Evolutionary conservation across 2,888 invertebrate species (phyloP).

Genomic region (Lissocephala sabroskyi): DNA sequence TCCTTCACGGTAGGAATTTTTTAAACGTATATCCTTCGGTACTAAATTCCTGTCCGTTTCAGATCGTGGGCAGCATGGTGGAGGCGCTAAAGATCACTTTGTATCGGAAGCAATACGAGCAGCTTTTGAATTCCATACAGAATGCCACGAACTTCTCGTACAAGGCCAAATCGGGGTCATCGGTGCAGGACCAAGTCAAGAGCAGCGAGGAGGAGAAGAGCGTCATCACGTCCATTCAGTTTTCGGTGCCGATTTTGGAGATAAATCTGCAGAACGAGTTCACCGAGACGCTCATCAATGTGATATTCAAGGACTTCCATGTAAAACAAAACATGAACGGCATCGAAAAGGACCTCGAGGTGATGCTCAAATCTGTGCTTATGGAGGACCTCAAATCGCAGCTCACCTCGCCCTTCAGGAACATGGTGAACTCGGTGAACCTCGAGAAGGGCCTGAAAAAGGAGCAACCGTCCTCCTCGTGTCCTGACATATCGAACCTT

Average conservation of each 20-base stretch:
- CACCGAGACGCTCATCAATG: conserved; percentile 86
- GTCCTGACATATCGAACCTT: conserved; percentile 50
- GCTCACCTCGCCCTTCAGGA: conserved; percentile 84
- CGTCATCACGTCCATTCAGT: conserved; percentile 74
- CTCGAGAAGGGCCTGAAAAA: conserved; percentile 38
- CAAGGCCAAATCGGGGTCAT: conserved; percentile 16
- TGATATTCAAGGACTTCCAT: conserved; percentile 87
- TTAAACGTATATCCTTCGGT: too few relatives aligned
- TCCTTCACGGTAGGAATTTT: too few relatives aligned
- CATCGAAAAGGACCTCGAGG: conserved; percentile 83
- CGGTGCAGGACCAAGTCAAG: conserved; percentile 19
- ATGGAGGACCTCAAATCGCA: conserved; percentile 92
- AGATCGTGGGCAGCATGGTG: conserved; percentile 84
- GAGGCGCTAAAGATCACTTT: conserved; percentile 89
- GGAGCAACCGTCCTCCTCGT: conserved; percentile 50
- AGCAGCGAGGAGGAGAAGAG: conserved; percentile 22
- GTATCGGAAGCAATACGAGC: conserved; percentile 90
- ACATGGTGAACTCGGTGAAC: conserved; percentile 79
- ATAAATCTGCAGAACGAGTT: conserved; percentile 83
- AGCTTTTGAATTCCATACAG: conserved; percentile 82
- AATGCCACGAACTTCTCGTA: conserved; percentile 60
- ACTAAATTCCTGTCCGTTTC: too few relatives aligned
- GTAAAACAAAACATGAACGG: conserved; percentile 82
- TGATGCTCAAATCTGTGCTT: conserved; percentile 86
- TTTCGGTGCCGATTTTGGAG: conserved; percentile 83